These are phyloP conservation scores for Acanthornis magna DNA, from an alignment of 2,797 vertebrate genomes.

Conservation along the genomic window DNA sequence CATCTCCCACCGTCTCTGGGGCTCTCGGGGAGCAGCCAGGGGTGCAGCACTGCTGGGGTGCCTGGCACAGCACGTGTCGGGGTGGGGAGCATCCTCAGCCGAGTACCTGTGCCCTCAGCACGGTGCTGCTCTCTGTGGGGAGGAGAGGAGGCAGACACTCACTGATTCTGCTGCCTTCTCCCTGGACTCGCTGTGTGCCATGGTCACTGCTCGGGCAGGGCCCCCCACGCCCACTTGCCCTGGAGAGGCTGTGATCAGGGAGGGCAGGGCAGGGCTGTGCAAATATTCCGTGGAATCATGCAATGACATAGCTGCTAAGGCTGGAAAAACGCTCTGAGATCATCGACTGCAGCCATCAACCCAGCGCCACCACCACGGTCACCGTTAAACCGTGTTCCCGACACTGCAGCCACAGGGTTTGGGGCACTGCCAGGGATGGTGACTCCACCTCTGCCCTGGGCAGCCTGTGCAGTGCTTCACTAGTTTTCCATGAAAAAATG, in stretches of 20 bases:
- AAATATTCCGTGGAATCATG: fast-evolving
- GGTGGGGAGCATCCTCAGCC: background rate
- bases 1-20: background rate
- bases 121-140: fast-evolving
- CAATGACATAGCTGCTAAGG: fast-evolving
- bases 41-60: fast-evolving
- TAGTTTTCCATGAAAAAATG: background rate
- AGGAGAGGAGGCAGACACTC: background rate
- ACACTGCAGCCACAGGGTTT: background rate
- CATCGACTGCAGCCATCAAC: fast-evolving
- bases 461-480: background rate
- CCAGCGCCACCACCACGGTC: background rate
- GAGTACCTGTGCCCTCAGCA: fast-evolving
- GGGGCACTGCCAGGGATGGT: background rate
- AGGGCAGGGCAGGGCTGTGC: background rate
- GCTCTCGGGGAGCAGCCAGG: background rate
- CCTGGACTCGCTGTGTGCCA: fast-evolving
- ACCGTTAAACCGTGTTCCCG: background rate
- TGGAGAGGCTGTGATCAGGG: too few relatives aligned
- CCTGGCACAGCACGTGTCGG: fast-evolving
- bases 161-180: fast-evolving
- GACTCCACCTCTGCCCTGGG: background rate
- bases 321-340: background rate
- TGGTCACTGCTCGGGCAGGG: too few relatives aligned
- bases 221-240: too few relatives aligned